These are phyloP conservation scores for Drosophila watanabei DNA, from an alignment of 1,140 invertebrate species.

Conservation along the genomic window DNA sequence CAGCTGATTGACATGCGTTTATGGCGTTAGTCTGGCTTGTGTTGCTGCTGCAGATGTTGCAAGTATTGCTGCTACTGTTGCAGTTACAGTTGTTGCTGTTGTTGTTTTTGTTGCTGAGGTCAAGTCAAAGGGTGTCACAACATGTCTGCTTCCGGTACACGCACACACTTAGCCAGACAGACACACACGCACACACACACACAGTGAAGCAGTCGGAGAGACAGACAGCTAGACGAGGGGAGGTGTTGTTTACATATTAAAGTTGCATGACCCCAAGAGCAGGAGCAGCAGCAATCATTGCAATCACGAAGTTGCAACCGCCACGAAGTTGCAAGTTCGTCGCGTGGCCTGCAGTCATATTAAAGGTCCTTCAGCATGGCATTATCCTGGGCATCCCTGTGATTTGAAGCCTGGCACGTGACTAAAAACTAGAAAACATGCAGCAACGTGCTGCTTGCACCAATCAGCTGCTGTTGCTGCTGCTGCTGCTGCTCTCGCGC, in stretches of 20 bases:
- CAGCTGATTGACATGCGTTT: conserved; percentile 45
- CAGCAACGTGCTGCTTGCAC: conserved; percentile 44
- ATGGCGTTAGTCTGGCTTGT: conserved; percentile 27
- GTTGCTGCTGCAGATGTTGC: conserved; percentile 20
- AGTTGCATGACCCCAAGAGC: conserved; percentile 77
- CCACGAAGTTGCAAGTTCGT: conserved; percentile 44
- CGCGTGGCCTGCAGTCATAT: conserved; percentile 6
- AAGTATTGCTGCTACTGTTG: conserved; percentile 5
- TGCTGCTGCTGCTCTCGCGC: conserved; percentile 1
- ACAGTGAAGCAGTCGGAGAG: conserved; percentile 17
- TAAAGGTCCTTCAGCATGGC: conserved; percentile 18
- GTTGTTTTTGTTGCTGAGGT: conserved; percentile 57
- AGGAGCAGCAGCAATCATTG: conserved; percentile 56
- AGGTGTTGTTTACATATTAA: conserved; percentile 82
- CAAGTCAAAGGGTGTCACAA: conserved; percentile 83
- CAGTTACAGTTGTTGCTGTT: neutral
- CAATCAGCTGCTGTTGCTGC: conserved; percentile 45
- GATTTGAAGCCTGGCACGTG: conserved; percentile 48
- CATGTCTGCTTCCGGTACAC: conserved; percentile 80
- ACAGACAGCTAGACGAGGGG: conserved; percentile 50
- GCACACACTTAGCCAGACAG: conserved; percentile 48
- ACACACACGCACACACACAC: conserved; percentile 11
- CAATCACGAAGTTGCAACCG: conserved; percentile 58
- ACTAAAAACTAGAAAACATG: conserved; percentile 29
- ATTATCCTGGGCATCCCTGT: conserved; percentile 20